phyloP scores from a whole-genome alignment of 2,888 invertebrate genomes.

The Agrochola lota region DNA sequence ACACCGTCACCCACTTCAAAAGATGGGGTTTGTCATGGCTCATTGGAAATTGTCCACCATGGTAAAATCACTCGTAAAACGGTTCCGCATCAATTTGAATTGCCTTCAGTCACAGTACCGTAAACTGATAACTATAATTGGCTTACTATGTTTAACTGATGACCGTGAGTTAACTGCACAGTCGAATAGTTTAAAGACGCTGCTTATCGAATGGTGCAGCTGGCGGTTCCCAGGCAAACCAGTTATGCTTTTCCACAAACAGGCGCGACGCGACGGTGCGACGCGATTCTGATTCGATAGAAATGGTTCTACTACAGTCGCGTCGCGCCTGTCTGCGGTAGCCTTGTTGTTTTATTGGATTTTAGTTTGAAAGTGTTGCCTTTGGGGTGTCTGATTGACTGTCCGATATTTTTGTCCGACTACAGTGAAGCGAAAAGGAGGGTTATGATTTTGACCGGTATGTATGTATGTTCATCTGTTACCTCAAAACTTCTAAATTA shows the following conservation, averaged over 20 bases:
- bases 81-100: constrained; percentile 40
- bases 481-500: no score
- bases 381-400: neutral
- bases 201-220: constrained; percentile 8
- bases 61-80: constrained; percentile 33
- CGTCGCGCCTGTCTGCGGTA: no score
- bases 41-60: constrained; percentile 28
- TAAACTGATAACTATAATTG: constrained; percentile 29
- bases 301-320: no score
- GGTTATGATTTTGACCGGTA: no score
- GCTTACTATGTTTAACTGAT: constrained; percentile 37
- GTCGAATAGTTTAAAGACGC: constrained; percentile 23
- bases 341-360: neutral
- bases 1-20: neutral
- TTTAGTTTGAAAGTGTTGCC: neutral
- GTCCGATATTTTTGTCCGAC: no score
- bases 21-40: constrained; percentile 9
- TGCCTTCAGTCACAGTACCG: constrained; percentile 14
- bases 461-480: no score
- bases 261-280: no score
- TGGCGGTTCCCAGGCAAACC: constrained; percentile 10
- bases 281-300: no score
- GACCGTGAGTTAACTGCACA: constrained; percentile 42
- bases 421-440: no score
- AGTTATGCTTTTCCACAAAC: neutral